Evolutionary conservation across 2,888 invertebrate genomes (phyloP), one percentile per base, ranked within the genome.

Genomic region (Melikaiella ostensackeni): DNA sequence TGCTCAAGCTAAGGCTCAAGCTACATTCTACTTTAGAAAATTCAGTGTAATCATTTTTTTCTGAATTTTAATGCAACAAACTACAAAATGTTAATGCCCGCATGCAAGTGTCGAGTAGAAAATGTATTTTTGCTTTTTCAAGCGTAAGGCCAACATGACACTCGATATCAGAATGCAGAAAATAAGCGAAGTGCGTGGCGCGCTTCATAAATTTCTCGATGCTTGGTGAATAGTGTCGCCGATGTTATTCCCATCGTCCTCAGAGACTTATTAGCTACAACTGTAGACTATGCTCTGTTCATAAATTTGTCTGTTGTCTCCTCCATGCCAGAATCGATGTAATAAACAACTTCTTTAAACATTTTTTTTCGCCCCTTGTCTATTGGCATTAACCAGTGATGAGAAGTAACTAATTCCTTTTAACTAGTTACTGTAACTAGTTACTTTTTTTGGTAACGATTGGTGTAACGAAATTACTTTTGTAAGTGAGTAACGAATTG

Each of bases 171-270:
- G 50, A 50, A 50, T 70, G 59, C 35, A 35, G 35, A 57, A 59
- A 74, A 61, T 61, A 74, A 35, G 59, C 35, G 35, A 35, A 38
- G 50, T 64, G 70, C 35, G 35, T 76, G 79, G 78, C 78, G 80
- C 76, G 81, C 79, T 81, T 86, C 83, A 86, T 86, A 86, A 86
- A 86, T 86, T 86, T 83, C 85, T 83, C 82, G 86, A 84, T 84
- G 84, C 80, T 80, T 78, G 79, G 81, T 81, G 78, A 74, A 38
- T 66, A 46, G 83, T 85, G 82, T 83, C 84, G 80, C 77, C 84
- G 79, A 81, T 80, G 81, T 82, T 79, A 80, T 79, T 75, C 62
- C 38, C 62, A 75, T 75, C 75, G 75, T 63, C 46, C 13, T 63
- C 30, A 27, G 75, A 75, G 64, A 75, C 75, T 64, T 64, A 75